Evolutionary conservation across 2,888 invertebrate species (phyloP).

Genomic region (Autographa pulchrina): DNA sequence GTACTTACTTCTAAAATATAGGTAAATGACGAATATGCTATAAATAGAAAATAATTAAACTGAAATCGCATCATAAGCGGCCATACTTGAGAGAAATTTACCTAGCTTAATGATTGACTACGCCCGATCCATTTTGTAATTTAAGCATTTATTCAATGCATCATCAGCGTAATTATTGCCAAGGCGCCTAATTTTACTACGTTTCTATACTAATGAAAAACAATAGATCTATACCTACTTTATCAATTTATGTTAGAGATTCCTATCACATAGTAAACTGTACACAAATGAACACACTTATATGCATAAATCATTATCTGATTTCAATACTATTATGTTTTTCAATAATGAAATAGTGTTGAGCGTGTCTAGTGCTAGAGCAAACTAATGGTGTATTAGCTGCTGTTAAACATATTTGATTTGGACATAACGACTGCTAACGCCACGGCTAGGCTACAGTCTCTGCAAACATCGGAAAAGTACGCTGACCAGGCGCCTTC

Average conservation of each 20-base stretch:
- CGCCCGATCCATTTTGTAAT: background rate
- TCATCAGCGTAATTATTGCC: background rate
- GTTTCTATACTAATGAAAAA: too few species aligned
- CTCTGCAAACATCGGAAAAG: constrained; percentile 85
- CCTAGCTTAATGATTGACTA: background rate
- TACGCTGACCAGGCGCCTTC: constrained; percentile 66
- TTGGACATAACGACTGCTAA: constrained; percentile 75
- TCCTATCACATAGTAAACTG: background rate
- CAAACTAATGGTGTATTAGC: constrained; percentile 78
- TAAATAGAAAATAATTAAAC: background rate
- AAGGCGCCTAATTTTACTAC: background rate
- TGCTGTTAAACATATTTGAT: constrained; percentile 82
- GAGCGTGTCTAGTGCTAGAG: constrained; percentile 65
- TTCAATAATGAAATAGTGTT: constrained; percentile 49
- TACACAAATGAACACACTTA: background rate
- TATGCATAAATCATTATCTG: constrained; percentile 36
- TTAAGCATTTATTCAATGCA: too few species aligned
- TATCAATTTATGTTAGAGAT: background rate
- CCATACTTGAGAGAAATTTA: too few species aligned
- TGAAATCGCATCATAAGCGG: background rate
- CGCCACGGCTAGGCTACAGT: constrained; percentile 68
- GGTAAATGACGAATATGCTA: background rate
- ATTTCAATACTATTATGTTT: constrained; percentile 45
- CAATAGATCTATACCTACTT: background rate
- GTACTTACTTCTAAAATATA: background rate